Evolutionary conservation across 1,140 invertebrate genomes (phyloP), one percentile per base, ranked within the genome.

Genomic region (Saccostrea cuccullata): DNA sequence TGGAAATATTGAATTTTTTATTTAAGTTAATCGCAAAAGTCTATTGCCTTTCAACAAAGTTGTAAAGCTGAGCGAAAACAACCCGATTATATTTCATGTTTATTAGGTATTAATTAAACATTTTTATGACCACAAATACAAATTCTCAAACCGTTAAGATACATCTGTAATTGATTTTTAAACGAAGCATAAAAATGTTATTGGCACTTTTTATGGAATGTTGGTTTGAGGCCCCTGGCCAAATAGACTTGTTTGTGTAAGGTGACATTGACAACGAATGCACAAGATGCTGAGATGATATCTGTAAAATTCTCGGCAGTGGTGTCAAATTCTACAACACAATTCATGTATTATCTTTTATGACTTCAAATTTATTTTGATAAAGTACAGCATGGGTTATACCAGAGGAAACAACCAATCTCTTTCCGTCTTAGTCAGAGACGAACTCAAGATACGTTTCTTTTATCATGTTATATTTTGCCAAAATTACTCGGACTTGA

Each of bases 351-450:
- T 77, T 77, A 77, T 77, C 70, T 77, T 77, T 77, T 40, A 77
- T 26, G 70, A 77, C 70, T 77, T 77, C 70, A 77, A 77, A 36
- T 77, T 77, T 77, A 30, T 77, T 77, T 77, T 77, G 70, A 77
- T 36, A 30, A 30, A 77, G 70, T 77, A 77, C 70, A 77, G 70
- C 70, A 26, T 77, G 70, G 26, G 1, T 77, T 77, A 30, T 30
- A 64, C 30, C 30, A 36, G 15, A 36, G 26, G 70, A n/a, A 23
- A 77, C 13, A 23, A 77, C 26, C 70, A 30, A 77, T 30, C 60
- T 20, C 60, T 20, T 67, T n/a, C 11, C 26, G 70, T 30, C 26
- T 36, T 77, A 77, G 15, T 67, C 60, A 67, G 70, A 77, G 70
- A 77, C 70, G 70, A 77, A 77, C 23, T 30, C 26, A 26, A 26